phyloP scores from a whole-genome alignment of 37 sponge, comb jelly and placozoan species.

The Beroe forskalii region DNA sequence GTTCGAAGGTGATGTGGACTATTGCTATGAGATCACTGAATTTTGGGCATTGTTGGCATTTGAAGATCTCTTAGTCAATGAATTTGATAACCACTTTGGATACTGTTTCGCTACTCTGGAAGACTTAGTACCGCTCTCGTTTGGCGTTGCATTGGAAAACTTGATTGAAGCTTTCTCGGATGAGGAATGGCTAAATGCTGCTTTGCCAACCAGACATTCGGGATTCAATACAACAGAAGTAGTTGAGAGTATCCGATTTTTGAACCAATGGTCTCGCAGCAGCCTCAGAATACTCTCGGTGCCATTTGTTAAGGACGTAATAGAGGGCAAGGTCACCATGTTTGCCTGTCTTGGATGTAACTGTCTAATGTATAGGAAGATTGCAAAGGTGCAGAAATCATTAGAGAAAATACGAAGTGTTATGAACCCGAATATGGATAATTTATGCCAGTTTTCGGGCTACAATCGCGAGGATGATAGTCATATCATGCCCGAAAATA shows the following conservation, averaged over 20 bases:
- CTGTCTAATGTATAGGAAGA: background rate
- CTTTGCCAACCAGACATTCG: background rate
- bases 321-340: background rate
- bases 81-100: too few species aligned
- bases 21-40: background rate
- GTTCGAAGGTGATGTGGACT: background rate
- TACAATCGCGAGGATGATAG: background rate
- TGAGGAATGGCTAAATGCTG: background rate
- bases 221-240: background rate
- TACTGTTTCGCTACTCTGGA: too few species aligned
- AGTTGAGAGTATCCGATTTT: background rate
- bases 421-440: background rate
- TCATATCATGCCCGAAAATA: background rate
- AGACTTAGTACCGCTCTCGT: too few species aligned
- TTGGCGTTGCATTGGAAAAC: background rate
- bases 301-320: background rate
- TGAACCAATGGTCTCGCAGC: background rate
- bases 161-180: background rate
- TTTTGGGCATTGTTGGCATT: background rate
- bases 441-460: background rate
- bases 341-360: background rate
- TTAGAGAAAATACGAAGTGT: background rate
- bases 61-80: background rate
- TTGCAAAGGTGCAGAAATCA: background rate
- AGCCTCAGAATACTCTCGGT: background rate